Evolutionary conservation across 2,888 invertebrate species (phyloP), one percentile per base, ranked within the genome.

Genomic region (Osmoderma eremita): DNA sequence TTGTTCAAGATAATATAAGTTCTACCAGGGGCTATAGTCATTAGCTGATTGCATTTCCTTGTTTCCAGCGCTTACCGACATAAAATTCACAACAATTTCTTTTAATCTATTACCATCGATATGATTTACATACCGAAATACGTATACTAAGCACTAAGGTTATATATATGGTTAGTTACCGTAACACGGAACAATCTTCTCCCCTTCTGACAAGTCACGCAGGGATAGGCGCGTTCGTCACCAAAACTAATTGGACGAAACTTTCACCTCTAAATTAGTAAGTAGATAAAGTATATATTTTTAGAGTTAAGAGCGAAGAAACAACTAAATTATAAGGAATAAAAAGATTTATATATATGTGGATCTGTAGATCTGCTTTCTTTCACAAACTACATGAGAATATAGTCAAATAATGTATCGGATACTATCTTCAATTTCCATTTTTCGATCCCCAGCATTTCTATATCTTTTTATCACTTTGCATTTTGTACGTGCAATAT

Each of bases 1-100:
- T 78, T 77, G 76, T 76, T 72, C 73, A 73, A 72, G 73, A 71
- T 71, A 72, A 69, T 72, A 68, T 67, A 74, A 70, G 70, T 73
- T 72, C 70, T 70, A 67, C 70, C 70, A 70, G 69, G n/a, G 71
- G 71, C 71, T 75, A 24, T 41, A 45, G 58, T 61, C 75, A 75
- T 75, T 75, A 75, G 75, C 67, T 75, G 73, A 75, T 75, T 75
- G 70, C 72, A 36, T 67, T 70, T 65, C 41, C 64, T 68, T 68
- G 68, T 67, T 64, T 64, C 58, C 50, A 22, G 58, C 50, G 48
- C 61, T 50, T 50, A 50, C 65, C 58, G 45, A 61, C 58, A 61
- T 61, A 45, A 61, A 61, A 61, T 61, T 61, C 58, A 61, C 58
- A 58, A 58, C 58, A 61, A 48, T 61, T 61, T 61, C 58, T 61